Evolutionary conservation across 2,888 invertebrate species (phyloP).

Genomic region (Salticus scenicus): DNA sequence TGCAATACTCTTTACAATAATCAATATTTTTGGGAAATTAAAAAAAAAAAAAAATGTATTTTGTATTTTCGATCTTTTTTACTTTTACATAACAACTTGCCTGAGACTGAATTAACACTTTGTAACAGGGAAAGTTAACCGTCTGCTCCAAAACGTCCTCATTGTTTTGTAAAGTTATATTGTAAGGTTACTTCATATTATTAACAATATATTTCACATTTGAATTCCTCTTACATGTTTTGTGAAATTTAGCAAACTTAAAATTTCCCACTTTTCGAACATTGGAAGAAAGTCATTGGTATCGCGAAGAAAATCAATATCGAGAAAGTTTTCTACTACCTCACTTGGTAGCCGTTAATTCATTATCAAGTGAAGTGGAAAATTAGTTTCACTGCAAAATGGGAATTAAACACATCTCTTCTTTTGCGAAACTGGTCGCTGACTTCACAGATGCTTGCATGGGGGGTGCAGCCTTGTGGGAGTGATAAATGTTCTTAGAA

Average conservation of each 20-base stretch:
- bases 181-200: too few species aligned
- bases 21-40: too few species aligned
- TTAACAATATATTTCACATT: too few species aligned
- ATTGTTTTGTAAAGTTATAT: too few species aligned
- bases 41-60: too few species aligned
- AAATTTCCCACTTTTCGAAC: not conserved
- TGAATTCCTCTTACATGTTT: too few species aligned
- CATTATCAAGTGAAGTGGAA: constrained; percentile 69
- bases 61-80: too few species aligned
- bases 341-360: constrained; percentile 58
- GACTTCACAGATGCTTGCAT: not conserved
- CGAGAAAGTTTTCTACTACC: constrained; percentile 63
- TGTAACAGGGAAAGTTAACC: too few species aligned
- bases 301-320: constrained; percentile 64
- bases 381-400: constrained; percentile 68
- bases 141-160: too few species aligned
- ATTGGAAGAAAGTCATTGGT: not conserved
- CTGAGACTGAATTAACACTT: too few species aligned
- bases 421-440: constrained; percentile 34
- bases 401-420: constrained; percentile 59
- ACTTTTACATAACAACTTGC: too few species aligned
- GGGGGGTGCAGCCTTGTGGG: constrained; percentile 18
- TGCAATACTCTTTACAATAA: too few species aligned
- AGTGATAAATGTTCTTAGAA: constrained; percentile 45
- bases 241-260: not conserved